Percentiles rank a stretch among this genome's conserved stretches.
Conservation (phyloP, 2,113 vertebrate genomes). For the Castor canadensis region DNA sequence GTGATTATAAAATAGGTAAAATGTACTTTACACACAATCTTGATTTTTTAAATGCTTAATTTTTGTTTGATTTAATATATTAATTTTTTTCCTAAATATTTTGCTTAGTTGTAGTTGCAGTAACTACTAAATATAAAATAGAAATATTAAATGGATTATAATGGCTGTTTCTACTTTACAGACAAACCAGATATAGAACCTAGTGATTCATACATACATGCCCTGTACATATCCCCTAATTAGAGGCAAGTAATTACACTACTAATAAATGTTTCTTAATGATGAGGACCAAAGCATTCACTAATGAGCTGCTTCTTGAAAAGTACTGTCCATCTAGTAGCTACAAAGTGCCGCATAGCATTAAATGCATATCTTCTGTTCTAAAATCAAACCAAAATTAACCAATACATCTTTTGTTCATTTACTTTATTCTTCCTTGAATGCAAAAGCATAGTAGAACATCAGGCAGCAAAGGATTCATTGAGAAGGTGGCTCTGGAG, state of each 20-base stretch:
- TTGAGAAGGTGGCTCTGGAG: neutral
- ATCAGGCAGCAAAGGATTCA: neutral
- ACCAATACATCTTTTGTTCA: neutral
- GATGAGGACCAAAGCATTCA: conserved; percentile 4
- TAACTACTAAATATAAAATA: neutral
- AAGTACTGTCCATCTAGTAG: neutral
- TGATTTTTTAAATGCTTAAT: neutral
- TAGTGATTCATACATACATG: neutral
- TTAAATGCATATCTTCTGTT: neutral
- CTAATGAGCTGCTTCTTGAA: conserved; percentile 24
- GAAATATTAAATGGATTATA: neutral
- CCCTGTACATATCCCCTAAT: neutral
- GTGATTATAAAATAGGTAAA: neutral
- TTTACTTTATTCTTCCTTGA: neutral
- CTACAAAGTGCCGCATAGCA: neutral
- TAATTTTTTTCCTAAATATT: conserved; percentile 29
- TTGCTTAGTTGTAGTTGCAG: neutral
- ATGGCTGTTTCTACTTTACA: neutral
- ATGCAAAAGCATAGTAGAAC: neutral
- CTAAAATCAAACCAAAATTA: conserved; percentile 12
- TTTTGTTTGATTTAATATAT: too few species aligned
- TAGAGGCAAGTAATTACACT: neutral
- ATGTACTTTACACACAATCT: too few species aligned
- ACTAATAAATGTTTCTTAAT: conserved; percentile 50
- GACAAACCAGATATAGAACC: neutral